Evolutionary conservation across 2,888 invertebrate genomes (phyloP).

Genomic region (Chloroclystis v-ata): DNA sequence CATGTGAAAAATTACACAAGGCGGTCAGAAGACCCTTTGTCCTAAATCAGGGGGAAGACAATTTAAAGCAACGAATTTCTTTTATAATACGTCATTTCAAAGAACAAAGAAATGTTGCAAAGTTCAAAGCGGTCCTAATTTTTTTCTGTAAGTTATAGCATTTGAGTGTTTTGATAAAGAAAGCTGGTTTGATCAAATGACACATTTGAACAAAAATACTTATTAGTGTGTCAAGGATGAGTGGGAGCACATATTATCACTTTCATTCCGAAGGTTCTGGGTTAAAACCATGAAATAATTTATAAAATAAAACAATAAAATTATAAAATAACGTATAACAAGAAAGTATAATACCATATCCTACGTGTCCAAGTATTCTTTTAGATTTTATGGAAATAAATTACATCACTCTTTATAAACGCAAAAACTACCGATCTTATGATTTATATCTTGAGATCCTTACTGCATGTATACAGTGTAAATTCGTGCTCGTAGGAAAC

Average conservation of each 20-base stretch:
- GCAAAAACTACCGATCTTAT: too few species aligned
- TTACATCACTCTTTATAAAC: too few species aligned
- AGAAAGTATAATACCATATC: too few species aligned
- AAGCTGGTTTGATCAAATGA: slow-evolving; percentile 1
- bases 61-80: slow-evolving; percentile 29
- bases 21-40: slow-evolving; percentile 2
- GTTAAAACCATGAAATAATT: too few species aligned
- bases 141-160: slow-evolving; percentile 15
- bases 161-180: slow-evolving; percentile 1
- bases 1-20: slow-evolving; percentile 5
- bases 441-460: too few species aligned
- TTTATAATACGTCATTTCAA: slow-evolving; percentile 29
- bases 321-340: too few species aligned
- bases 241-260: too few species aligned
- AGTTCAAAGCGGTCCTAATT: slow-evolving; percentile 25
- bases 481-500: slow-evolving; percentile 16
- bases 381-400: too few species aligned
- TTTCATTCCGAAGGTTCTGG: too few species aligned
- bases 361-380: too few species aligned
- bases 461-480: neutral
- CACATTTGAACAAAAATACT: neutral
- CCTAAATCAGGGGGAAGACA: slow-evolving; percentile 3
- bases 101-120: slow-evolving; percentile 33
- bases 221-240: too few species aligned
- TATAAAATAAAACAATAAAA: too few species aligned